Evolutionary conservation across 53 echinoderm and acorn worm genomes (phyloP).

Genomic region (Glandiceps talaboti): DNA sequence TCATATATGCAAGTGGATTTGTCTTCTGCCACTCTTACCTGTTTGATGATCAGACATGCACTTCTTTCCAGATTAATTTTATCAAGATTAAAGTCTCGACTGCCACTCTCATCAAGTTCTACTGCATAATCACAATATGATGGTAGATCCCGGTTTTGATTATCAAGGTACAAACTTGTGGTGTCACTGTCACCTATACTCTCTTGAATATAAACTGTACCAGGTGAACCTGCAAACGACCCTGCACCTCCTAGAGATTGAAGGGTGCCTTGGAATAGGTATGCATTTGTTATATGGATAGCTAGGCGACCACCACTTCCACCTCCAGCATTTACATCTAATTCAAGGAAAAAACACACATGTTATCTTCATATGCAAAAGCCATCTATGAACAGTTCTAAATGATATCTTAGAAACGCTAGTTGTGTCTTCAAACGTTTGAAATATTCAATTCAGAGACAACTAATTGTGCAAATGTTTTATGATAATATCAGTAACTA

Average conservation of each 20-base stretch:
- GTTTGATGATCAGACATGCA: constrained; percentile 19
- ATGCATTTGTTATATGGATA: constrained; percentile 26
- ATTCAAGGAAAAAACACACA: too few species aligned
- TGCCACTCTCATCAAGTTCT: constrained; percentile 16
- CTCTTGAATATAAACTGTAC: constrained; percentile 39
- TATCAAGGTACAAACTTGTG: constrained; percentile 52
- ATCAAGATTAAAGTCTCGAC: constrained; percentile 15
- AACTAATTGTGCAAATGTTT: too few species aligned
- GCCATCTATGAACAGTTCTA: too few species aligned
- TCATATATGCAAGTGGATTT: too few species aligned
- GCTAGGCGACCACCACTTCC: constrained; percentile 80
- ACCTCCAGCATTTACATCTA: constrained; percentile 23
- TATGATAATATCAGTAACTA: too few species aligned
- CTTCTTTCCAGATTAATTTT: constrained; percentile 19
- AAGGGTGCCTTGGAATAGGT: constrained; percentile 38
- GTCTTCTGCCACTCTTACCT: constrained; percentile 6
- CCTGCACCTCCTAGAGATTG: constrained; percentile 49
- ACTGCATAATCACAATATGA: constrained; percentile 20
- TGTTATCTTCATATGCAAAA: too few species aligned
- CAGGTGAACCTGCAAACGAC: constrained; percentile 42
- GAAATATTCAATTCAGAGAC: too few species aligned
- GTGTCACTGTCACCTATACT: constrained; percentile 25
- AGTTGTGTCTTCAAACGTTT: too few species aligned
- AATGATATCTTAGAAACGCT: too few species aligned
- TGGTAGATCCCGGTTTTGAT: constrained; percentile 17